Evolutionary conservation across 1,140 invertebrate species (phyloP), one percentile per base, ranked within the genome.

Genomic region (Drosophila sturtevanti): DNA sequence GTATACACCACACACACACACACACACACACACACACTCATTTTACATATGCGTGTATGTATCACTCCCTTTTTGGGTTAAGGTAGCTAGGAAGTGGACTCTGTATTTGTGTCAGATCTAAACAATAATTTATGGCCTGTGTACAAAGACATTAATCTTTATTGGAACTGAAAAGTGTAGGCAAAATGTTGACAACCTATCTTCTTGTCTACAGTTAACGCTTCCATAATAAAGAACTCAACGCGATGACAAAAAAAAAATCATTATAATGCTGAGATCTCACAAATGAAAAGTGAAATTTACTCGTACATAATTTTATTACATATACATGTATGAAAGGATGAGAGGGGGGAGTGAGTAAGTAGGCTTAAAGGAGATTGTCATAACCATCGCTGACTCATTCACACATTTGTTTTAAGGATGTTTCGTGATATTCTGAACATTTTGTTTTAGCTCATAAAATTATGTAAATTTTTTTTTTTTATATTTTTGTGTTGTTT

Each of bases 81-180:
- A 48, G 41, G 56, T 64, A 68, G 21, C 27, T 3, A 34, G 34
- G 60, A 37, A 48, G 41, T 48, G 41, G 41, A 21, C 41, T 54
- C 2, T 12, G 34, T 44, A 22, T 63, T 16, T 64, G 55, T 21
- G 48, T 63, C 55, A 48, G n/a, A 38, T 64, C 71, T 70, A 66
- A 79, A 68, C 74, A 79, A 82, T 87, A 89, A 87, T 87, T 89
- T 87, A 87, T 89, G 84, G 66, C 63, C 84, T 79, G 79, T 82
- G 66, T 79, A 68, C 76, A 79, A 69, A 79, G 84, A 70, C 82
- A 87, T 87, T 87, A 82, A 87, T 87, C 82, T 89, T 87, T 89
- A 87, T 87, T 87, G 82, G 76, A 73, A 87, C 67, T 87, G 68
- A 82, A 87, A 82, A 87, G 79, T 79, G 66, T 67, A 81, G 64